These are phyloP conservation scores for Drosophila athabasca DNA, from an alignment of 1,140 invertebrate genomes.

Conservation along the genomic window DNA sequence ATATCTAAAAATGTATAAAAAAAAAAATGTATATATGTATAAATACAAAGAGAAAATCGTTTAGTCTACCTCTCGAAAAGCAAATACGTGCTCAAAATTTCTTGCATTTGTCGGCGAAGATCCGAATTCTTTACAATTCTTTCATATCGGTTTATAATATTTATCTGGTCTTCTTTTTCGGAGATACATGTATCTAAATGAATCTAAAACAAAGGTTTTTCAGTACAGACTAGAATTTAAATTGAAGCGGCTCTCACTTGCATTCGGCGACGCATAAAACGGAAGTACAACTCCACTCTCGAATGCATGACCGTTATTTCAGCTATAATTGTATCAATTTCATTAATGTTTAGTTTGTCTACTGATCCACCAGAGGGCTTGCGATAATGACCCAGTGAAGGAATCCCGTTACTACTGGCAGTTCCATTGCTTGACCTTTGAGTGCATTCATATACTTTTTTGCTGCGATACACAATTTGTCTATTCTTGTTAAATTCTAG, in stretches of 20 bases:
- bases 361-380: slow-evolving; percentile 83
- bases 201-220: slow-evolving; percentile 83
- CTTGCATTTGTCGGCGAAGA: slow-evolving; percentile 93
- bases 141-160: slow-evolving; percentile 87
- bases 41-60: neutral
- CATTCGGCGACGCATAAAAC: slow-evolving; percentile 92
- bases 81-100: slow-evolving; percentile 95
- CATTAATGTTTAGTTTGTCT: slow-evolving; percentile 91
- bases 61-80: slow-evolving; percentile 90
- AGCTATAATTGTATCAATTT: slow-evolving; percentile 93
- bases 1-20: slow-evolving; percentile 85
- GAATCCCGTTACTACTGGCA: slow-evolving; percentile 50
- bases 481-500: slow-evolving; percentile 91
- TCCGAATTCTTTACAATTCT: slow-evolving; percentile 90
- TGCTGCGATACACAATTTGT: slow-evolving; percentile 88
- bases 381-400: slow-evolving; percentile 79
- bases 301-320: slow-evolving; percentile 97
- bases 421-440: slow-evolving; percentile 80
- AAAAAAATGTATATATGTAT: neutral
- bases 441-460: slow-evolving; percentile 86
- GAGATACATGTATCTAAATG: slow-evolving; percentile 87
- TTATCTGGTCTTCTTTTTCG: slow-evolving; percentile 85
- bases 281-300: slow-evolving; percentile 94
- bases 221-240: neutral
- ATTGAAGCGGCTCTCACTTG: slow-evolving; percentile 85